These are phyloP conservation scores for Rhagologus leucostigma DNA, from an alignment of 2,113 vertebrate genomes.

Conservation along the genomic window DNA sequence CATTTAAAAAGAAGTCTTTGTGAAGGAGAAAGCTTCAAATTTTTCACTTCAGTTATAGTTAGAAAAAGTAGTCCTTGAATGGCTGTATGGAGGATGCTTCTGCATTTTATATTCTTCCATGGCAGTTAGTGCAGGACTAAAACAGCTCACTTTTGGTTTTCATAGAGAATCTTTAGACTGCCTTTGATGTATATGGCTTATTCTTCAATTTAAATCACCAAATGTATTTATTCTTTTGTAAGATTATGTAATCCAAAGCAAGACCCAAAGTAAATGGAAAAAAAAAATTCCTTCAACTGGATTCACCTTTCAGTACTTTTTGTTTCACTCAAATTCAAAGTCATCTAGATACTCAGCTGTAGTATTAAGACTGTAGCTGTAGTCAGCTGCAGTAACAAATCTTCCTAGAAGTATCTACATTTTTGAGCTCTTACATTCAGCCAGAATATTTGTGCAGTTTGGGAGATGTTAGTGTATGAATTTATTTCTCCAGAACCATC, in stretches of 20 bases:
- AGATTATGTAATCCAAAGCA: neutral
- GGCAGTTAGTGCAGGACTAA: neutral
- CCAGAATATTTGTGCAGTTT: neutral
- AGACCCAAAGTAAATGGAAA: neutral
- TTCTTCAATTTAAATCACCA: neutral
- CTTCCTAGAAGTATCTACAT: neutral
- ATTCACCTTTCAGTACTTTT: neutral
- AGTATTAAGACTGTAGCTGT: neutral
- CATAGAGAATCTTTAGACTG: neutral
- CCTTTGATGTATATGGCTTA: neutral
- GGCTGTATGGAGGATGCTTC: neutral
- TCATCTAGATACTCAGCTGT: neutral
- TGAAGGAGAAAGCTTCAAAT: neutral
- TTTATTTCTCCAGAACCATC: neutral
- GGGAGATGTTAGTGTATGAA: neutral
- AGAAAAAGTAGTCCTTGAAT: neutral
- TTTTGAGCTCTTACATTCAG: neutral
- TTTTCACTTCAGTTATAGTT: neutral
- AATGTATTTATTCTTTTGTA: neutral
- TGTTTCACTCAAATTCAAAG: neutral
- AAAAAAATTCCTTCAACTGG: neutral
- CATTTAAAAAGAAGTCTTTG: neutral
- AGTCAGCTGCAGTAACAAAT: neutral
- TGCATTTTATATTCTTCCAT: neutral
- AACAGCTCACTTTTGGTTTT: neutral